Evolutionary conservation across 2,797 vertebrate species (phyloP), one percentile per base, ranked within the genome.

Genomic region (Parauchenoglanis ngamensis): DNA sequence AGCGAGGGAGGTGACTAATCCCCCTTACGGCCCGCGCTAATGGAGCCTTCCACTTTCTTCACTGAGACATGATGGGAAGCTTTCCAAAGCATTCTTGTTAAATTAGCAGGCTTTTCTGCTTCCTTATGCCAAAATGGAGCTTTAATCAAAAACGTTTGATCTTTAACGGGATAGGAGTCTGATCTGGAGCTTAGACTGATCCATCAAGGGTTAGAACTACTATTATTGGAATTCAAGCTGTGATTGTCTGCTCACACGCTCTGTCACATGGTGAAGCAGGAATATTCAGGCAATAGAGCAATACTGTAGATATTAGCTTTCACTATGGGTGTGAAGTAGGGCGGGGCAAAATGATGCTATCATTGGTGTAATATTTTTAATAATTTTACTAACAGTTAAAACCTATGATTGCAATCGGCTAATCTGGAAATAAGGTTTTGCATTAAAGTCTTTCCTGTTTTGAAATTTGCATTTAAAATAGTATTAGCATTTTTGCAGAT

Each of bases 1-100:
- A 85, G 89, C 80, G 84, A 84, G 72, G 75, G 84, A 70, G 87
- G 78, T 73, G 83, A 73, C 78, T 89, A 91, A 91, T 89, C 88
- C 90, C 75, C 59, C 35, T 67, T 67, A 67, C 49, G 81, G 75
- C 77, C 67, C 86, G 73, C 57, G n/a, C 44, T 78, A 75, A 88
- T 76, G 72, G 67, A 88, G 83, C 56, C 56, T 63, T 49, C 79
- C 82, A 87, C 79, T 87, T 77, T 56, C 65, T 49, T 49, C 80
- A 73, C 57, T 79, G 13, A 85, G 63, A 63, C 67, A 72, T 83
- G 75, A 85, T 84, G 79, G 44, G 44, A 21, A 31, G 40, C 54
- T 25, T 79, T 79, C 21, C 35, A 28, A 70, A 61, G 49, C 72
- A 23, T 85, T 86, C 75, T 31, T 40, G 70, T 65, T 76, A 85